Base-by-base conservation (phyloP, 2,113 vertebrate species). In the Oncorhynchus clarkii region DNA sequence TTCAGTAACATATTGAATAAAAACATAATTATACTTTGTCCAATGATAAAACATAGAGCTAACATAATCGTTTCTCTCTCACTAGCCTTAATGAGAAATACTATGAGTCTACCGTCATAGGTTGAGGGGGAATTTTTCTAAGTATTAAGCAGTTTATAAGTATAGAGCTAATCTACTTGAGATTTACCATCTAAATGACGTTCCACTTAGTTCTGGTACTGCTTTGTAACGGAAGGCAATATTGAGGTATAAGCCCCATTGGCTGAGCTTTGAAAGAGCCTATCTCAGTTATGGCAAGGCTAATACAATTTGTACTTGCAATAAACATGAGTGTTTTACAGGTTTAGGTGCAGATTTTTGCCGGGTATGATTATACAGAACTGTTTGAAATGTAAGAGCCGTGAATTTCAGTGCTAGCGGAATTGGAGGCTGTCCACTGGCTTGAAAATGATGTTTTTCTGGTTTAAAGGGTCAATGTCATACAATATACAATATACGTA, bases 181-280 rank as follows among this genome's bases (percentile, higher is more conserved):
- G 79, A 83, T 81, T 85, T 85, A 75, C 79, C 86, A 87, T 77
- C 77, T 80, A 83, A 87, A 84, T 87, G 78, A 80, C 70, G 27
- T 73, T 83, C 78, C 73, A 83, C 73, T 82, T 83, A 80, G 78
- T 82, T 76, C 75, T 71, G 62, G 45, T 69, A 79, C 74, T 67
- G 74, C 77, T 76, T 66, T 78, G 70, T 80, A 79, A 80, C 83
- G 72, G 72, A 80, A 78, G 24, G 74, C 72, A 84, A 77, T 82
- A 76, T 84, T 60, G 68, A 85, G 59, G 80, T 73, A 78, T 82
- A 78, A 88, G 79, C 68, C 49, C 79, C 65, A 66, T 60, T 83
- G 80, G 86, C 57, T 57, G 78, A 79, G 75, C 71, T 84, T 76
- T 79, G n/a, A 70, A 71, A 72, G 60, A 67, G 73, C 78, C 76